A percentile compares a stretch with the other conserved stretches of the same genome.
Evolutionary conservation across 2,888 invertebrate genomes (phyloP).

Genomic region (Subacronicta megacephala): DNA sequence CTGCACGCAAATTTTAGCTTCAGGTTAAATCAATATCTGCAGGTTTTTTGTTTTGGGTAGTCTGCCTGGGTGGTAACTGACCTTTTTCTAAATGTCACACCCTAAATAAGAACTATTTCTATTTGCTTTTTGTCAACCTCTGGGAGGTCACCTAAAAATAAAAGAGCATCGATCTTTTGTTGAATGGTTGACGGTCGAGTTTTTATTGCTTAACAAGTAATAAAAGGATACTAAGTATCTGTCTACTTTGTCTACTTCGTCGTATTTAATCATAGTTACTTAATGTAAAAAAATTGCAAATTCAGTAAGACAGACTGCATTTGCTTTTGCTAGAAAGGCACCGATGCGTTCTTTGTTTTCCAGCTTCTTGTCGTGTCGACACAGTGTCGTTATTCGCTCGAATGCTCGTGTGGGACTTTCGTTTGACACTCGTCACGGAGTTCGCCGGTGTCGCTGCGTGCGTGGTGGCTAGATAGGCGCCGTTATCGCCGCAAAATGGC

Average conservation of each 20-base stretch:
- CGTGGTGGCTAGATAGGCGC: constrained; percentile 64
- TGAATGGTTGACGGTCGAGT: neutral
- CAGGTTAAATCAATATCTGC: constrained; percentile 12
- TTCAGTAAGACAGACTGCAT: constrained; percentile 19
- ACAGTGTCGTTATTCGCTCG: constrained; percentile 39
- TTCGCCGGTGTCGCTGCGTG: constrained; percentile 45
- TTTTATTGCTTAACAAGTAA: constrained; percentile 3
- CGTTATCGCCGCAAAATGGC: constrained; percentile 84
- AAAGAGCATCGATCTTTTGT: constrained; percentile 4
- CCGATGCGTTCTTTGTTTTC: constrained; percentile 31
- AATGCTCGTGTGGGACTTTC: constrained; percentile 23
- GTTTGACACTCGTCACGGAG: constrained; percentile 50
- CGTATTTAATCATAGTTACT: constrained; percentile 2
- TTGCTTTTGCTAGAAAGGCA: constrained; percentile 35
- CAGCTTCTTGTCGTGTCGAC: constrained; percentile 24
- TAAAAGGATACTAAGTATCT: neutral
- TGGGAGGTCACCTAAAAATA: constrained; percentile 38
- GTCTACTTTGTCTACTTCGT: neutral
- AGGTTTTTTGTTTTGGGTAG: neutral
- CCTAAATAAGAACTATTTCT: constrained; percentile 21
- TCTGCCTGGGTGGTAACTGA: constrained; percentile 8
- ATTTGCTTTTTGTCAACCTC: constrained; percentile 17
- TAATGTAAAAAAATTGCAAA: constrained; percentile 9
- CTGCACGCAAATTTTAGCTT: constrained; percentile 18
- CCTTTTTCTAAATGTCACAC: constrained; percentile 30